A percentile compares a stretch with the other conserved stretches of the same genome.
These are phyloP conservation scores for Drosophila fuyamai DNA, from an alignment of 1,140 invertebrate species.

Conservation along the genomic window DNA sequence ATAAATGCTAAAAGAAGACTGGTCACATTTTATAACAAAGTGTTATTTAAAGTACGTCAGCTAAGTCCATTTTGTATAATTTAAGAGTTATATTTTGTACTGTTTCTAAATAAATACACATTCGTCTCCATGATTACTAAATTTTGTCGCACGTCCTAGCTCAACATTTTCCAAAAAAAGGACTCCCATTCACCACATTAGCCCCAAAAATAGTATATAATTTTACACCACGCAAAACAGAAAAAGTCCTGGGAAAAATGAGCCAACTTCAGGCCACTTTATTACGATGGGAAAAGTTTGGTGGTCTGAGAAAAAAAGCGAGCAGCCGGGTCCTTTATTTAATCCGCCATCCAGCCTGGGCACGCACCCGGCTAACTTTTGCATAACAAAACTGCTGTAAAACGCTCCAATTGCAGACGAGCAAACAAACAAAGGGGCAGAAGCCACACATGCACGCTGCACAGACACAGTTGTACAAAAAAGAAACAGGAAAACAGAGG, in stretches of 20 bases:
- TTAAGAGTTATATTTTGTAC: background rate
- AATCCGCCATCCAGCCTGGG: constrained; percentile 20
- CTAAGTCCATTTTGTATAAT: no score
- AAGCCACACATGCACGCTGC: constrained; percentile 8
- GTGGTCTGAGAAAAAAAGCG: constrained; percentile 12
- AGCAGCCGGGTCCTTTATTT: constrained; percentile 47
- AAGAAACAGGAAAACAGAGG: background rate
- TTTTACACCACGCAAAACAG: constrained; percentile 33
- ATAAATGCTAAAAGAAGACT: no score
- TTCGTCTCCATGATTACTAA: background rate
- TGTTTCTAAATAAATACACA: background rate
- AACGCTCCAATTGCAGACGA: constrained; percentile 59
- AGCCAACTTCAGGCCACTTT: constrained; percentile 55
- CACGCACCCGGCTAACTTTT: constrained; percentile 73
- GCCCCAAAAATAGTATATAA: constrained; percentile 22
- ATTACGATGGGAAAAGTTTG: constrained; percentile 65
- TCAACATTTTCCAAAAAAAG: background rate
- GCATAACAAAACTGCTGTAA: constrained; percentile 73
- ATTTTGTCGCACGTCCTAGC: background rate
- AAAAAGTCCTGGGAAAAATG: constrained; percentile 11
- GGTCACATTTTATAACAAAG: no score
- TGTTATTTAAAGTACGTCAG: no score
- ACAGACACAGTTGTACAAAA: constrained; percentile 7
- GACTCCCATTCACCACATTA: background rate
- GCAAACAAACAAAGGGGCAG: constrained; percentile 16